phyloP scores from a whole-genome alignment of 23 tunicate species.

The Ascidia mentula region DNA sequence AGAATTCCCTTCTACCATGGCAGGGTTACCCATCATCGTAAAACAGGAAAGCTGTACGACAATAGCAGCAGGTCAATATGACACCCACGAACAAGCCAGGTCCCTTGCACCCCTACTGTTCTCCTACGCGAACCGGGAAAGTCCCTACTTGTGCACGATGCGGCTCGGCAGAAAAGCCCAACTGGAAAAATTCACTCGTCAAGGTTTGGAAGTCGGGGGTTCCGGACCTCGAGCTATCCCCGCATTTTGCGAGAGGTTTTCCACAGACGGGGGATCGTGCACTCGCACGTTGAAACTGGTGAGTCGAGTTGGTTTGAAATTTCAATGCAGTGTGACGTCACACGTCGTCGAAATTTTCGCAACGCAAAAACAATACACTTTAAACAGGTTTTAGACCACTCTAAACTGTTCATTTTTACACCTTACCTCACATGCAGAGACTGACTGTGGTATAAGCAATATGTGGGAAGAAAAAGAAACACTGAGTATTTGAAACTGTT shows the following conservation, averaged over 20 bases:
- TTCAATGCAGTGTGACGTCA: no score
- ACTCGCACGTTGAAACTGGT: conserved; percentile 81
- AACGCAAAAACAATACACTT: no score
- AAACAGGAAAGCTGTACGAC: conserved; percentile 61
- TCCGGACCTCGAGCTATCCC: conserved; percentile 19
- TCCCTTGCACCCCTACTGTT: conserved; percentile 85
- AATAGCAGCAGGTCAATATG: conserved; percentile 90
- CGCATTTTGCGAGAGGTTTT: conserved; percentile 77
- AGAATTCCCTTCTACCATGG: neutral
- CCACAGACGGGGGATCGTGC: conserved; percentile 95
- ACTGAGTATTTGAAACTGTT: no score
- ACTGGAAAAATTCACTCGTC: conserved; percentile 2
- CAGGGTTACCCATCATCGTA: conserved; percentile 87
- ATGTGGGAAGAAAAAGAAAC: no score
- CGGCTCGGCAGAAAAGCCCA: conserved; percentile 61
- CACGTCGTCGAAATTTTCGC: neutral
- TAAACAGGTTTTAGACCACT: no score
- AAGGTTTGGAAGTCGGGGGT: neutral
- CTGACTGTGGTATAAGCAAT: no score
- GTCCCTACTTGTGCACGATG: conserved; percentile 85
- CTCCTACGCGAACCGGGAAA: conserved; percentile 75
- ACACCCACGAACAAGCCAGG: conserved; percentile 87
- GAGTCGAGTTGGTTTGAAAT: no score
- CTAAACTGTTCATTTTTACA: no score
- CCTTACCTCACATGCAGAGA: no score